Percentiles rank a stretch among this genome's conserved stretches.
These are phyloP conservation scores for Semicossyphus pulcher DNA, from an alignment of 2,113 vertebrate genomes.

Conservation along the genomic window DNA sequence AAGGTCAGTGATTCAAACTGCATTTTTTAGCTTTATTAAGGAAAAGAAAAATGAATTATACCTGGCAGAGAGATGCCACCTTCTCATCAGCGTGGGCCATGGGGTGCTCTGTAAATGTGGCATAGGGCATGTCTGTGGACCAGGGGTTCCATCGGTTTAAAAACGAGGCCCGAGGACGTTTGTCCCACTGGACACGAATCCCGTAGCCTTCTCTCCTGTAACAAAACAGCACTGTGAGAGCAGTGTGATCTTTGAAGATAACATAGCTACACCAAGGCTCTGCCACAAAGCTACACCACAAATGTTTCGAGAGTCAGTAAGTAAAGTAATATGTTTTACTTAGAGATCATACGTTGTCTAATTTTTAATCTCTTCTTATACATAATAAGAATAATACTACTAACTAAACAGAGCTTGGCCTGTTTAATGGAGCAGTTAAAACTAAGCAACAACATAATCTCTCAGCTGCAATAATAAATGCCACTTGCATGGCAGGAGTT, in stretches of 20 bases:
- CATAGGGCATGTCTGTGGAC: conserved; percentile 93
- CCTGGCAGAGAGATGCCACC: conserved; percentile 91
- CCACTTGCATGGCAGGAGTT: neutral
- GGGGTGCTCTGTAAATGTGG: conserved; percentile 93
- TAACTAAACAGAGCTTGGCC: neutral
- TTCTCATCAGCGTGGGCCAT: conserved; percentile 94
- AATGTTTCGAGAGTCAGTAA: neutral
- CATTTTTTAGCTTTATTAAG: neutral
- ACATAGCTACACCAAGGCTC: neutral
- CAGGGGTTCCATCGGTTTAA: conserved; percentile 96
- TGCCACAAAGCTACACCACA: neutral
- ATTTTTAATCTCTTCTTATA: neutral
- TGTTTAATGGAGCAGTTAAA: neutral
- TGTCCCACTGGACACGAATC: conserved; percentile 95
- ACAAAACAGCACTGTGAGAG: conserved; percentile 1
- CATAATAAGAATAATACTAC: neutral
- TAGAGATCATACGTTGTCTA: neutral
- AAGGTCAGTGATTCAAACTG: neutral
- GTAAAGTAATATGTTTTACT: neutral
- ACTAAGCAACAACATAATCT: neutral
- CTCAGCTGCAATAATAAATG: neutral
- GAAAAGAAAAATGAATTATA: conserved; percentile 60
- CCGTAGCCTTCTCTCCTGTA: conserved; percentile 91
- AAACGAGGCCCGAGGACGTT: conserved; percentile 90
- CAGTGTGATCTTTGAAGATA: neutral